These are phyloP conservation scores for Auanema freiburgensis DNA, from an alignment of 2,888 invertebrate species.

Conservation along the genomic window DNA sequence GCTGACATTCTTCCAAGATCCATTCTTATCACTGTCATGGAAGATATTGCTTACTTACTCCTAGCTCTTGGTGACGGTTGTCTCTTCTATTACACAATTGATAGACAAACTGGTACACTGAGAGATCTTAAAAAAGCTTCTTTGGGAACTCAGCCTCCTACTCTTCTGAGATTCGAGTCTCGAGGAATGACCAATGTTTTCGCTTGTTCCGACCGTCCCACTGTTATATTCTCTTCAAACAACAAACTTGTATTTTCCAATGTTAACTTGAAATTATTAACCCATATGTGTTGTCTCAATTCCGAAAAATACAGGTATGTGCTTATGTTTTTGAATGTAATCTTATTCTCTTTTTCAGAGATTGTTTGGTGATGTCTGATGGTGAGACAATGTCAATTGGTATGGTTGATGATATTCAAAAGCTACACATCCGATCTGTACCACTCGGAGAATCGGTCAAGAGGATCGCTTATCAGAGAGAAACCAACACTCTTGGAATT, in stretches of 20 bases:
- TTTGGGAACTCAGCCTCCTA: constrained; percentile 94
- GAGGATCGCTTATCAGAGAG: constrained; percentile 84
- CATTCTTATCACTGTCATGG: constrained; percentile 89
- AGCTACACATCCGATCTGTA: constrained; percentile 73
- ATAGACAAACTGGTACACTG: constrained; percentile 66
- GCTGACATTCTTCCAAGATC: constrained; percentile 92
- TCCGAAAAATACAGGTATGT: constrained; percentile 82
- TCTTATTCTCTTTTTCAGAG: constrained; percentile 39
- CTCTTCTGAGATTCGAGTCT: constrained; percentile 79
- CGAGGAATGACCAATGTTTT: constrained; percentile 84
- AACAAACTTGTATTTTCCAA: constrained; percentile 66
- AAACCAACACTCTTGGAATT: constrained; percentile 87
- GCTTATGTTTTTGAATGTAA: neutral
- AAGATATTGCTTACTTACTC: constrained; percentile 75
- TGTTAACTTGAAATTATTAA: constrained; percentile 72
- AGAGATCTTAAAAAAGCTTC: constrained; percentile 91
- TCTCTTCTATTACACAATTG: constrained; percentile 84
- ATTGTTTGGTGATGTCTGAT: constrained; percentile 80
- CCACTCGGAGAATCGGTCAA: constrained; percentile 88
- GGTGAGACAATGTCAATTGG: constrained; percentile 83
- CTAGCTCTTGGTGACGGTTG: constrained; percentile 93
- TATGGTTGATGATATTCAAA: constrained; percentile 60
- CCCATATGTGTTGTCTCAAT: constrained; percentile 96
- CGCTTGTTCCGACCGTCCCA: constrained; percentile 87
- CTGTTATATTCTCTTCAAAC: constrained; percentile 89